Percentiles rank a stretch among this genome's conserved stretches.
Evolutionary conservation across 1,140 invertebrate genomes (phyloP).

Genomic region (Macrobrachium rosenbergii): DNA sequence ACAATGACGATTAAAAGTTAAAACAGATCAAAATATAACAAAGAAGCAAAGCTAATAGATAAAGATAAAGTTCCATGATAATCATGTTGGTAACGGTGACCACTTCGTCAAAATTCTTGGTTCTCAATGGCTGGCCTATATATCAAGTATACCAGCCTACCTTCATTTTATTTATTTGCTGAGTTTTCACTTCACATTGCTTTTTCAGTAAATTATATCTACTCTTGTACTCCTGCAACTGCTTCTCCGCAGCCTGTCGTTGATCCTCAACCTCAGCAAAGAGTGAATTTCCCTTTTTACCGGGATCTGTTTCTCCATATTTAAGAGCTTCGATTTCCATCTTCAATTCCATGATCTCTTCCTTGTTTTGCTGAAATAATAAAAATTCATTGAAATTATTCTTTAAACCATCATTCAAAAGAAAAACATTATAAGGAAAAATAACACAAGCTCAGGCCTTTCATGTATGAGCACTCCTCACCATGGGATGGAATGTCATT

Average conservation of each 20-base stretch:
- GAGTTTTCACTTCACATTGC: constrained; percentile 47
- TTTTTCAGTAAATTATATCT: constrained; percentile 61
- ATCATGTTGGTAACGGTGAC: not conserved
- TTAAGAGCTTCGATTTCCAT: constrained; percentile 43
- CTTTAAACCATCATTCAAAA: no score
- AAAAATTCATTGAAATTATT: not conserved
- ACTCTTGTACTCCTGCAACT: constrained; percentile 57
- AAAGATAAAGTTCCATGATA: no score
- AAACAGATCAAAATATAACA: no score
- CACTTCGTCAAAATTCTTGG: not conserved
- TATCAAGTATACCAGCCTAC: constrained; percentile 5
- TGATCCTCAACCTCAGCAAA: constrained; percentile 68
- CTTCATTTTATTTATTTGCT: constrained; percentile 55
- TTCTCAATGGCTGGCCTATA: not conserved
- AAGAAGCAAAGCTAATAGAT: no score
- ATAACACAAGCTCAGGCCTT: no score
- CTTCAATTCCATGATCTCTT: constrained; percentile 39
- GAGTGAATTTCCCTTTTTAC: constrained; percentile 66
- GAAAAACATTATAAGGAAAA: no score
- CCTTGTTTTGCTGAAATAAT: constrained; percentile 52
- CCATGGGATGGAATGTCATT: no score
- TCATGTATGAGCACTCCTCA: no score
- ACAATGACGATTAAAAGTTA: no score
- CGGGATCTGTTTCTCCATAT: constrained; percentile 61
- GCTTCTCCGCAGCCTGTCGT: constrained; percentile 65